These are phyloP conservation scores for Tillus elongatus DNA, from an alignment of 2,888 invertebrate species.

Conservation along the genomic window DNA sequence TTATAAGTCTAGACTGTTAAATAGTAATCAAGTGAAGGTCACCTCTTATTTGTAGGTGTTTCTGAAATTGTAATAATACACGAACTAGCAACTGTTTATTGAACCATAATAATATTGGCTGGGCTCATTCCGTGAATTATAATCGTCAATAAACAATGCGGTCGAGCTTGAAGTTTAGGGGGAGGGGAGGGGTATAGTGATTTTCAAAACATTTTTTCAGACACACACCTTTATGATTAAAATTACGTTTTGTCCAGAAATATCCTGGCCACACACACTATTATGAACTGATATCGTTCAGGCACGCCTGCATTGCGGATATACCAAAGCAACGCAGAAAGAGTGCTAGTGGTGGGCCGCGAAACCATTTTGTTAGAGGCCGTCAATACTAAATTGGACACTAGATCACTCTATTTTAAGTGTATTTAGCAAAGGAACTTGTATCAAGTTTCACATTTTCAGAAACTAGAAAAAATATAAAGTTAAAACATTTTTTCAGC, in stretches of 20 bases:
- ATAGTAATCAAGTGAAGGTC: no score
- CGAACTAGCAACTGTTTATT: no score
- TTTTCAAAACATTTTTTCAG: background rate
- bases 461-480: no score
- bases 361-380: slow-evolving; percentile 42
- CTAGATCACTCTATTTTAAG: slow-evolving; percentile 14
- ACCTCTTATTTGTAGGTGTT: no score
- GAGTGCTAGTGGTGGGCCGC: slow-evolving; percentile 42
- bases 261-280: slow-evolving; percentile 39
- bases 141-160: background rate
- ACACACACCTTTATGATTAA: slow-evolving; percentile 30
- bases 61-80: no score
- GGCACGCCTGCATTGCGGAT: slow-evolving; percentile 45
- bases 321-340: slow-evolving; percentile 43
- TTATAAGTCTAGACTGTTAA: no score
- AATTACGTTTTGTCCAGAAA: slow-evolving; percentile 38
- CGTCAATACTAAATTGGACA: slow-evolving; percentile 33
- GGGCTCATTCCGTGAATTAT: background rate
- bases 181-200: slow-evolving; percentile 30
- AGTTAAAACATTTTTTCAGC: no score
- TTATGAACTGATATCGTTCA: slow-evolving; percentile 36
- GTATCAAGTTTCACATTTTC: no score
- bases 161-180: slow-evolving; percentile 22
- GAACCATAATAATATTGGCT: no score
- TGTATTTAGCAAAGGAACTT: background rate